Conservation (phyloP, 1,140 invertebrate species). For the Zaprionus tsacasi region DNA sequence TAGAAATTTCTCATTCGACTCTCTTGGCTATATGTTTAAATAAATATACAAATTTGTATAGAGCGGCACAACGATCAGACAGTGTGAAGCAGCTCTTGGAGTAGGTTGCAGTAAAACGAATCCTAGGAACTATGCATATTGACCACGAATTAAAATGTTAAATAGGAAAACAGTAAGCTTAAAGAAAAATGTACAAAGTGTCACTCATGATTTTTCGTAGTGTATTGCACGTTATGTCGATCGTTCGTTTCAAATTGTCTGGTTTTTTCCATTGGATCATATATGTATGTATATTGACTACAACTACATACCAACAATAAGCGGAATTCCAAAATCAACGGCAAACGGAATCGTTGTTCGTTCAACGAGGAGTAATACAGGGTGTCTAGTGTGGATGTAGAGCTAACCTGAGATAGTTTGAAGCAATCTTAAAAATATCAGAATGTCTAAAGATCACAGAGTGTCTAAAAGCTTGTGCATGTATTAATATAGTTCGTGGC, state of each 20-base stretch:
- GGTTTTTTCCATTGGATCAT: background rate
- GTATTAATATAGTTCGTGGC: too few relatives aligned
- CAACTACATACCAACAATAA: background rate
- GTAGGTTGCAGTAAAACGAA: background rate
- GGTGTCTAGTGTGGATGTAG: constrained; percentile 1
- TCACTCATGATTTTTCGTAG: background rate
- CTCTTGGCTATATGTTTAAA: background rate
- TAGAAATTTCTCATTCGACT: background rate
- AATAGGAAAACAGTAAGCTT: background rate
- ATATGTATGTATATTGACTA: background rate
- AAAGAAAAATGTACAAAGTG: background rate
- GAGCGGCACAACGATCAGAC: background rate
- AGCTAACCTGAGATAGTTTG: too few relatives aligned
- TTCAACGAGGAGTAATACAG: background rate
- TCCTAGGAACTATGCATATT: background rate
- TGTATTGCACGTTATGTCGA: background rate
- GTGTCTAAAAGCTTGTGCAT: too few relatives aligned
- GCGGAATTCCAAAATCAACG: background rate
- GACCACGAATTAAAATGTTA: too few relatives aligned
- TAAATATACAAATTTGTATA: background rate
- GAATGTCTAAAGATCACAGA: too few relatives aligned
- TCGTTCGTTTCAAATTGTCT: background rate
- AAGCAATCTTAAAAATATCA: too few relatives aligned
- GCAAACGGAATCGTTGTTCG: background rate
- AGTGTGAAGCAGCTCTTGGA: background rate